phyloP scores from a whole-genome alignment of 2,888 invertebrate species.

The Holacanthella duospinosa region DNA sequence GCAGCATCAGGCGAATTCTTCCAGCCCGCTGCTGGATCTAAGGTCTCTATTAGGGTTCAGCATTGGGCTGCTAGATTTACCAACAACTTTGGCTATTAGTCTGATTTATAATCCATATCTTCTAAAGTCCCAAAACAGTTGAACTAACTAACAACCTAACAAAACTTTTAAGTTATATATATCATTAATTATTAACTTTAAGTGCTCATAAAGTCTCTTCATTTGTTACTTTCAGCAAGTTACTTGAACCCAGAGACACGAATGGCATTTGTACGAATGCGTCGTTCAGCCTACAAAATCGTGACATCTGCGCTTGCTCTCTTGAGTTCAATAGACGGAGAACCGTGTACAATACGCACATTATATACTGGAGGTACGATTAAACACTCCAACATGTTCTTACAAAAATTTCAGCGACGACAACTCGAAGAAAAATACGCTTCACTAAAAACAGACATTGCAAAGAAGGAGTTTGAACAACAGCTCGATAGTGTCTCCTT shows the following conservation, averaged over 20 bases:
- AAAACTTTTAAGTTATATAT: no score
- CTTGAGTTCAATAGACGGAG: slow-evolving; percentile 19
- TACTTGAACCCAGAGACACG: slow-evolving; percentile 21
- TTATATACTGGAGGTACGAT: slow-evolving; percentile 29
- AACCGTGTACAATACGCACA: slow-evolving; percentile 14
- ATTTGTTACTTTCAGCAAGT: slow-evolving; percentile 16
- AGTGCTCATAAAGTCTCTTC: no score
- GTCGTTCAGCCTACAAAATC: slow-evolving; percentile 22
- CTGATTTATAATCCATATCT: no score
- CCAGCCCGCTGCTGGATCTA: no score
- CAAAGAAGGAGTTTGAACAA: slow-evolving; percentile 19
- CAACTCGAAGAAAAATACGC: slow-evolving; percentile 22
- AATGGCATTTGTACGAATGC: slow-evolving; percentile 23
- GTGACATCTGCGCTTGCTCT: slow-evolving; percentile 24
- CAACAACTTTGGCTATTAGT: no score
- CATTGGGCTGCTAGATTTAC: no score
- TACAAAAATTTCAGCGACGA: slow-evolving; percentile 19
- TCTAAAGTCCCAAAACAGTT: no score
- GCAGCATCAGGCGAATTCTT: no score
- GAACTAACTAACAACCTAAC: no score
- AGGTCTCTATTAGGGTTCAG: no score
- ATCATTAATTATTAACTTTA: not conserved
- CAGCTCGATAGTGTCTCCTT: not conserved
- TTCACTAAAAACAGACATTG: slow-evolving; percentile 22
- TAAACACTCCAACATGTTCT: slow-evolving; percentile 25